phyloP scores from a whole-genome alignment of 2,797 vertebrate genomes.

The Alosa sapidissima region DNA sequence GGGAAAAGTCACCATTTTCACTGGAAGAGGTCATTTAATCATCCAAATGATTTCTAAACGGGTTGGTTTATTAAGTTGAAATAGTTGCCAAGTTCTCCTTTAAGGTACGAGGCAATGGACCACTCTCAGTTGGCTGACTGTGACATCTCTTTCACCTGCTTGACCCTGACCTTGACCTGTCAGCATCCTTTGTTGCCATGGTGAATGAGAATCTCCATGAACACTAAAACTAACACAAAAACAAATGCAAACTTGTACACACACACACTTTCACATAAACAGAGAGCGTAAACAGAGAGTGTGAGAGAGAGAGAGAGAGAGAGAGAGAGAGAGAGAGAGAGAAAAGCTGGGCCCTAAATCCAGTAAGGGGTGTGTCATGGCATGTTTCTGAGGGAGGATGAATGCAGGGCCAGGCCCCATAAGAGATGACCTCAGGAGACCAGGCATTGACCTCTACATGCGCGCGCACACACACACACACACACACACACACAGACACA shows the following conservation, averaged over 20 bases:
- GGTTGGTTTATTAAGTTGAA: no score
- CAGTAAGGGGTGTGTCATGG: neutral
- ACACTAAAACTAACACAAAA: neutral
- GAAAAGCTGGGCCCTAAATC: no score
- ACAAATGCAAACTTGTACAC: neutral
- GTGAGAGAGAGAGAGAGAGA: no score
- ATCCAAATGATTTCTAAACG: no score
- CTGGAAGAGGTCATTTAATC: no score
- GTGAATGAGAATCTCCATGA: neutral
- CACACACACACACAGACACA: conserved; percentile 37
- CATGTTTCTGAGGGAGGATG: neutral
- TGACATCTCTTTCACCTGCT: neutral
- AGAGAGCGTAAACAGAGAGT: no score
- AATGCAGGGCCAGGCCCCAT: neutral
- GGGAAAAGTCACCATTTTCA: no score
- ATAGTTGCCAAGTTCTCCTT: no score
- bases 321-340: no score
- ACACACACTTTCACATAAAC: neutral
- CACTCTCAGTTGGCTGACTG: neutral
- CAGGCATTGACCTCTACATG: neutral
- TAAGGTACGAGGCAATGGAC: neutral
- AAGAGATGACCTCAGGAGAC: neutral
- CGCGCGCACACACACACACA: conserved; percentile 42
- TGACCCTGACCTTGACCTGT: neutral
- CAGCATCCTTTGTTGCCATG: neutral